Conservation (phyloP, 2,888 invertebrate species). For the Linyphia triangularis region DNA sequence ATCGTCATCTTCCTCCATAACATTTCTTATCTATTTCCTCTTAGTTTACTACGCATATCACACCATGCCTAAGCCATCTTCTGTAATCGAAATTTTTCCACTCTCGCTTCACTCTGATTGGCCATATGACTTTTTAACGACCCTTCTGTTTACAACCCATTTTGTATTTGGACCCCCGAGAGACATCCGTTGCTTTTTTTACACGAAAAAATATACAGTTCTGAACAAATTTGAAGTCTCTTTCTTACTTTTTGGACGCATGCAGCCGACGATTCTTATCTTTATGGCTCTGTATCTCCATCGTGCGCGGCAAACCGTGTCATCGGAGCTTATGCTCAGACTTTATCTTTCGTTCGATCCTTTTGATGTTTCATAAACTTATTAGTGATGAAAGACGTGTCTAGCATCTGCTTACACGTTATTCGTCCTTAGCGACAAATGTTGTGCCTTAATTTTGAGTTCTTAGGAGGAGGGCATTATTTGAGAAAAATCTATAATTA, state of each 20-base stretch:
- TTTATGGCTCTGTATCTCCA: constrained; percentile 43
- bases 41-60: not conserved
- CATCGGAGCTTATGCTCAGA: constrained; percentile 28
- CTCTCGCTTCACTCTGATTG: constrained; percentile 43
- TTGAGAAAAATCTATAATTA: no score
- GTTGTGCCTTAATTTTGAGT: no score
- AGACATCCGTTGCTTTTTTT: constrained; percentile 28
- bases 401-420: constrained; percentile 56
- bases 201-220: not conserved
- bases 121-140: constrained; percentile 55
- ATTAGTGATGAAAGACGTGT: constrained; percentile 69
- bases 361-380: constrained; percentile 64
- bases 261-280: constrained; percentile 36
- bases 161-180: constrained; percentile 46
- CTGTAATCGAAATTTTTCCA: constrained; percentile 8
- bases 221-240: constrained; percentile 4
- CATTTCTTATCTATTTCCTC: not conserved
- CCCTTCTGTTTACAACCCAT: constrained; percentile 62
- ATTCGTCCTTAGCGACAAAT: constrained; percentile 11
- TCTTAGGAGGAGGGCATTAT: no score
- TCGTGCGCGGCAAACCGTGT: constrained; percentile 23
- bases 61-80: constrained; percentile 1
- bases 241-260: not conserved
- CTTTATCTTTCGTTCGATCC: constrained; percentile 49
- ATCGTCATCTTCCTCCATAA: not conserved